Evolutionary conservation across 2,888 invertebrate species (phyloP).

Genomic region (Andrena hattorfiana): DNA sequence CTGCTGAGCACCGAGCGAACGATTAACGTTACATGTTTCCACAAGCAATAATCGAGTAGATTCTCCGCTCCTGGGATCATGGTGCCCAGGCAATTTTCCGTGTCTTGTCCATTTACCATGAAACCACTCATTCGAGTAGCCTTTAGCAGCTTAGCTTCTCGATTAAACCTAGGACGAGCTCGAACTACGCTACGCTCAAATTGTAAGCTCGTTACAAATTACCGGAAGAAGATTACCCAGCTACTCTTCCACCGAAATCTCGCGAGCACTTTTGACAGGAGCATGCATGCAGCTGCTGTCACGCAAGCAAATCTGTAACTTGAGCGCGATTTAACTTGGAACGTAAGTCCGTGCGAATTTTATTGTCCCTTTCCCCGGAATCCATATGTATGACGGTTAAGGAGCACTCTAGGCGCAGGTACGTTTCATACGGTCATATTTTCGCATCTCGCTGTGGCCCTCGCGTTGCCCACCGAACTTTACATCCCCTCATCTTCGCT

Average conservation of each 20-base stretch:
- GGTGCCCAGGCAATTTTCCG: constrained; percentile 31
- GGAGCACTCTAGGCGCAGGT: neutral
- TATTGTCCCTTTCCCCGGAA: no score
- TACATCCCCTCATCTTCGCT: neutral
- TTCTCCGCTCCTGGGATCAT: constrained; percentile 15
- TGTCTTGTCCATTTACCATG: constrained; percentile 22
- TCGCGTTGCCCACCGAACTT: constrained; percentile 25
- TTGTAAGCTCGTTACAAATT: neutral
- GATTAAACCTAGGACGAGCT: neutral
- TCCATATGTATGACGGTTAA: constrained; percentile 2
- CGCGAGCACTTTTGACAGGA: neutral
- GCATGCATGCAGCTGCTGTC: no score
- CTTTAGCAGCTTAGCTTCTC: constrained; percentile 30
- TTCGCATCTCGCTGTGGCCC: constrained; percentile 7
- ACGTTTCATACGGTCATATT: neutral
- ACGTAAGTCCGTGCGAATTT: no score
- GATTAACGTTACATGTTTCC: constrained; percentile 27
- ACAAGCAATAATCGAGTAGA: constrained; percentile 49
- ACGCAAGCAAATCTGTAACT: no score
- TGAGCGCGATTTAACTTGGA: no score
- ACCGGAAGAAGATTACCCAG: neutral
- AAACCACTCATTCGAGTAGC: constrained; percentile 22
- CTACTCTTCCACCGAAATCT: neutral
- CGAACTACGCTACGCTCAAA: constrained; percentile 1
- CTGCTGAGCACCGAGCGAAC: neutral